Conservation (phyloP, 1,140 invertebrate genomes). For the Tenebrio molitor region DNA sequence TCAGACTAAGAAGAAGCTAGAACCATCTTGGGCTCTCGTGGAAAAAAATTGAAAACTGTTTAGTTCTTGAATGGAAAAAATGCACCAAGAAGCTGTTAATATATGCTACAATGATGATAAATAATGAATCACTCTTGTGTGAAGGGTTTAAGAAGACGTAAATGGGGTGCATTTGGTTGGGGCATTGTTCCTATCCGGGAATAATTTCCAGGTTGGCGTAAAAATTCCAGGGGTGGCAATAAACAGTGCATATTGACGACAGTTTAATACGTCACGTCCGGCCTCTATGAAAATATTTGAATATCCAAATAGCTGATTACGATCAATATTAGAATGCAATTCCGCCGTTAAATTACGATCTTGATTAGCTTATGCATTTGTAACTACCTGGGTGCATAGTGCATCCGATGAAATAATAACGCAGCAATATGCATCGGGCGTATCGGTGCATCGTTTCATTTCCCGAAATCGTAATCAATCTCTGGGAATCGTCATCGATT, state of each 20-base stretch:
- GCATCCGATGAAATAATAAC: slow-evolving; percentile 9
- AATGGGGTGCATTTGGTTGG: too few relatives aligned
- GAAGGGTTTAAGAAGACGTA: too few relatives aligned
- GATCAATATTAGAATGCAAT: slow-evolving; percentile 39
- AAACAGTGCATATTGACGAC: slow-evolving; percentile 25
- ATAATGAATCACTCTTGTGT: too few relatives aligned
- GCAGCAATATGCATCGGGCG: neutral
- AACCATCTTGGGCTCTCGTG: too few relatives aligned
- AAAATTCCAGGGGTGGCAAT: too few relatives aligned
- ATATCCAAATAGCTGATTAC: slow-evolving; percentile 32
- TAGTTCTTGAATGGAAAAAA: too few relatives aligned
- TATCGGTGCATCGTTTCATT: neutral
- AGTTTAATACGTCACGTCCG: slow-evolving; percentile 6
- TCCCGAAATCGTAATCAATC: slow-evolving; percentile 19
- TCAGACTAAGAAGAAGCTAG: too few relatives aligned
- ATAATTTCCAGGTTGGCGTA: too few relatives aligned
- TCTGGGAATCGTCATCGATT: slow-evolving; percentile 13
- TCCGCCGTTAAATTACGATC: slow-evolving; percentile 30
- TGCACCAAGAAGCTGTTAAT: too few relatives aligned
- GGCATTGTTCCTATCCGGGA: too few relatives aligned
- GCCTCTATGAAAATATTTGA: slow-evolving; percentile 15
- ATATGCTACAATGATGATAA: too few relatives aligned
- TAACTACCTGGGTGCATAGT: slow-evolving; percentile 12
- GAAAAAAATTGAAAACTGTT: too few relatives aligned
- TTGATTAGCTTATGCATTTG: slow-evolving; percentile 46